Evolutionary conservation across 1,140 invertebrate species (phyloP).

Genomic region (Lepidurus arcticus): DNA sequence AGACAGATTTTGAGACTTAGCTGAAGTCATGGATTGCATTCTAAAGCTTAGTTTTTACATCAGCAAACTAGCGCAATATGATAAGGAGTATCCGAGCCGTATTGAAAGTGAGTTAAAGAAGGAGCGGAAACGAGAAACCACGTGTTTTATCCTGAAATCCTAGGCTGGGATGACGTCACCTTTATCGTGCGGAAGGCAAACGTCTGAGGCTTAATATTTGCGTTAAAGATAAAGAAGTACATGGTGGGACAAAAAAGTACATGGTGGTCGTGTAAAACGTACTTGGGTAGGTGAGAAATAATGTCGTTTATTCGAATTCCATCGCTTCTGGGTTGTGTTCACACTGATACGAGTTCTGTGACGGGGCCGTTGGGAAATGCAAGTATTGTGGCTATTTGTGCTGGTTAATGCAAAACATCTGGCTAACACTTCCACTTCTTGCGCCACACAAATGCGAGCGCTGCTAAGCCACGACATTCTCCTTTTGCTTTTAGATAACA

Average conservation of each 20-base stretch:
- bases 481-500: not conserved
- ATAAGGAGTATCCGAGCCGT: too few relatives aligned
- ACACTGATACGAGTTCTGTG: not conserved
- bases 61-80: too few relatives aligned
- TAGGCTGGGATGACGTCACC: too few relatives aligned
- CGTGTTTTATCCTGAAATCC: too few relatives aligned
- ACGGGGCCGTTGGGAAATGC: not conserved
- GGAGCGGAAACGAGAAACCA: too few relatives aligned
- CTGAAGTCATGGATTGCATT: too few relatives aligned
- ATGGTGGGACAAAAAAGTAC: not conserved
- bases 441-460: not conserved
- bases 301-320: not conserved
- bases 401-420: not conserved
- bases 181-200: too few relatives aligned
- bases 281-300: not conserved
- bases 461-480: conserved; percentile 1
- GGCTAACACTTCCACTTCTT: not conserved
- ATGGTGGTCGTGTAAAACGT: not conserved
- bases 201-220: not conserved
- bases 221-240: not conserved
- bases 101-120: too few relatives aligned
- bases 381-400: not conserved
- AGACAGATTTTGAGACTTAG: too few relatives aligned
- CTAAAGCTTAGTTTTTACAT: too few relatives aligned
- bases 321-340: not conserved